Conservation (phyloP, 1,140 invertebrate genomes). For the Orius laevigatus region DNA sequence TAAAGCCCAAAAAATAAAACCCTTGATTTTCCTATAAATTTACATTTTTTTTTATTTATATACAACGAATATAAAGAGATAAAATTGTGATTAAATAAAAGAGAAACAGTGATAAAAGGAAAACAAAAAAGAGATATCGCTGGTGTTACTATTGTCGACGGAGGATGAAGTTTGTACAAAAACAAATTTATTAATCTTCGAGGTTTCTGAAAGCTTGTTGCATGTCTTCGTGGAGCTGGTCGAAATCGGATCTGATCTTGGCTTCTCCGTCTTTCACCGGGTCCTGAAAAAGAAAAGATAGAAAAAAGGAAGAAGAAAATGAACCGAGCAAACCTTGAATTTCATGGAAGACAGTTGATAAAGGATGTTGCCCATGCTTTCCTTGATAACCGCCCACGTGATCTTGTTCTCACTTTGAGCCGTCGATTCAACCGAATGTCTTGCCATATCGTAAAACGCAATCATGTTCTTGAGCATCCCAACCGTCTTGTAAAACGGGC, state of each 20-base stretch:
- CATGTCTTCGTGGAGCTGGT: slow-evolving; percentile 88
- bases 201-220: slow-evolving; percentile 95
- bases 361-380: slow-evolving; percentile 88
- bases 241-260: slow-evolving; percentile 94
- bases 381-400: slow-evolving; percentile 94
- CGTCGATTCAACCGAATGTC: slow-evolving; percentile 93
- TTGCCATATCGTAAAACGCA: slow-evolving; percentile 93
- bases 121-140: slow-evolving; percentile 1
- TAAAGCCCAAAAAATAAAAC: background rate
- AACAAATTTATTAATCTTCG: slow-evolving; percentile 64
- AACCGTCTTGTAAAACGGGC: slow-evolving; percentile 99
- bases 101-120: background rate
- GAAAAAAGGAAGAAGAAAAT: background rate
- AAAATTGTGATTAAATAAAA: slow-evolving; percentile 7
- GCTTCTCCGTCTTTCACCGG: slow-evolving; percentile 93
- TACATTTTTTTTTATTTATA: background rate
- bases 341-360: slow-evolving; percentile 99
- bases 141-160: slow-evolving; percentile 7
- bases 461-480: slow-evolving; percentile 99
- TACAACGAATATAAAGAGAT: background rate
- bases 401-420: slow-evolving; percentile 98
- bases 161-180: background rate
- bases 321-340: slow-evolving; percentile 64
- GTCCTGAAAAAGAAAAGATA: slow-evolving; percentile 46
- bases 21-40: too few species aligned